Percentiles rank a stretch among this genome's conserved stretches.
Evolutionary conservation across 2,888 invertebrate genomes (phyloP).

Genomic region (Cremastobaeus sp.): DNA sequence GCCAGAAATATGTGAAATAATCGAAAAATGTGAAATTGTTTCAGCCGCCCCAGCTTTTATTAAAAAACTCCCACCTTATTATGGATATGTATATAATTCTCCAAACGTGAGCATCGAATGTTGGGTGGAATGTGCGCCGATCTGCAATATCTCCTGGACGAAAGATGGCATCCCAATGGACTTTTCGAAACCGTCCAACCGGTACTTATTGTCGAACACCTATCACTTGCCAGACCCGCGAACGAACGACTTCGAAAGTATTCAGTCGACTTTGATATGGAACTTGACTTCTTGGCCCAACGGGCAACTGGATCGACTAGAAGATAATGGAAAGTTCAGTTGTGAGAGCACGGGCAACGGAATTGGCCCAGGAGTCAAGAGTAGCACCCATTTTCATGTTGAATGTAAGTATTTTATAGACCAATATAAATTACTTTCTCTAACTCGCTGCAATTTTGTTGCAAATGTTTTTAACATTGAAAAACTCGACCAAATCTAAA

Average conservation of each 20-base stretch:
- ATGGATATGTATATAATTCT: conserved; percentile 88
- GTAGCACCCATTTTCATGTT: conserved; percentile 90
- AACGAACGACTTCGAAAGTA: conserved; percentile 92
- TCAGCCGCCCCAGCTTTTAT: conserved; percentile 93
- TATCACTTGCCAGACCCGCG: conserved; percentile 86
- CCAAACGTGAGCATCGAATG: conserved; percentile 85
- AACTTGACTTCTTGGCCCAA: conserved; percentile 92
- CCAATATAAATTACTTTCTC: neutral
- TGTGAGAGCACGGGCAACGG: conserved; percentile 88
- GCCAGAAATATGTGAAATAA: too few species aligned
- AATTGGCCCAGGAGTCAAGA: conserved; percentile 89
- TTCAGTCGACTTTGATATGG: conserved; percentile 92
- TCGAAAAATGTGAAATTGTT: neutral
- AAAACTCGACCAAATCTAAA: too few species aligned
- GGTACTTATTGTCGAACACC: conserved; percentile 85
- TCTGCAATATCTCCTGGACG: conserved; percentile 91
- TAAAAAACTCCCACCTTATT: conserved; percentile 88
- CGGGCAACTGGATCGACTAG: conserved; percentile 85
- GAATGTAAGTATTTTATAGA: conserved; percentile 85
- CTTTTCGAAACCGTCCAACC: conserved; percentile 78
- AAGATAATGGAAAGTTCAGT: conserved; percentile 88
- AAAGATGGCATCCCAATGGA: conserved; percentile 87
- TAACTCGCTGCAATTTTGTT: neutral
- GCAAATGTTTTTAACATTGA: neutral
- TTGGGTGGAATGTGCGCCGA: conserved; percentile 92